These are phyloP conservation scores for Camponotus pennsylvanicus DNA, from an alignment of 1,140 invertebrate species.

Conservation along the genomic window DNA sequence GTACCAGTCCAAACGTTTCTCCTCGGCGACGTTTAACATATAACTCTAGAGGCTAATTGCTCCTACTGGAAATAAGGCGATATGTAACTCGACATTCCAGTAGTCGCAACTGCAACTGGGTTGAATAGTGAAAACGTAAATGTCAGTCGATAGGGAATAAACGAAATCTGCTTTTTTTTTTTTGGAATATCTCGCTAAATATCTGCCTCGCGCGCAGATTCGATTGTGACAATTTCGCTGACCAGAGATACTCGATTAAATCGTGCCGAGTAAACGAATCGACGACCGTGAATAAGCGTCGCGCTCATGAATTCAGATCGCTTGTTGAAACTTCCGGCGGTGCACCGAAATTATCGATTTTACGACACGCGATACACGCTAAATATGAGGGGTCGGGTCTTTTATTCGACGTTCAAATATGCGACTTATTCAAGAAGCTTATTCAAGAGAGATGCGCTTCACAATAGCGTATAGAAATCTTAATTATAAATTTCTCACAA, in stretches of 20 bases:
- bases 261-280: background rate
- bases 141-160: background rate
- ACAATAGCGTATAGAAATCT: background rate
- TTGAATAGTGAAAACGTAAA: background rate
- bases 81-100: conserved; percentile 1
- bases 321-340: conserved; percentile 16
- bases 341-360: conserved; percentile 51
- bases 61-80: background rate
- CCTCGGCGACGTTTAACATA: background rate
- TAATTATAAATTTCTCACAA: conserved; percentile 39
- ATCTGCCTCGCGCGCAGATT: background rate
- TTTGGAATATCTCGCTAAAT: background rate
- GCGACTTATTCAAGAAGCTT: background rate
- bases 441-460: background rate
- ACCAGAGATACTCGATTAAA: background rate
- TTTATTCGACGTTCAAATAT: background rate
- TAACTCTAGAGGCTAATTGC: conserved; percentile 7
- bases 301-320: background rate
- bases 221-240: background rate
- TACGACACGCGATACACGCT: background rate
- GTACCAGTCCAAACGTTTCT: background rate
- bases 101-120: background rate
- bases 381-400: too few species aligned
- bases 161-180: background rate
- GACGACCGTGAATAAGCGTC: background rate